Conservation (phyloP, 2,888 invertebrate genomes). For the Plebejus melissa region DNA sequence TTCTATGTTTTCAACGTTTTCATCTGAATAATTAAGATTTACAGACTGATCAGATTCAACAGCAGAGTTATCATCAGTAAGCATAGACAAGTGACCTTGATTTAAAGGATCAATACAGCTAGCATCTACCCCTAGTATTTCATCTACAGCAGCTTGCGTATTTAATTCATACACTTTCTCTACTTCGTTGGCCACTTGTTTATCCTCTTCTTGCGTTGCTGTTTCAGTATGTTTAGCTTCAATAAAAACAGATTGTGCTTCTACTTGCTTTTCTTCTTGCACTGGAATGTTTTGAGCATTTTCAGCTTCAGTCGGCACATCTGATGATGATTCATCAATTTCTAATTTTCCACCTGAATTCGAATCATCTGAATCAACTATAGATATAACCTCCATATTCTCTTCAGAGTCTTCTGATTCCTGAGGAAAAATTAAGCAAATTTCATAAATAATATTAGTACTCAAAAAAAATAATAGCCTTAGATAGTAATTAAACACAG, state of each 20-base stretch:
- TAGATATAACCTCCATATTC: slow-evolving; percentile 54
- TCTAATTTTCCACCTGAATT: slow-evolving; percentile 39
- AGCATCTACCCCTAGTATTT: slow-evolving; percentile 31
- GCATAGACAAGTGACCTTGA: slow-evolving; percentile 55
- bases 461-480: background rate
- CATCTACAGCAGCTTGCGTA: background rate
- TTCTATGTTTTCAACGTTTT: slow-evolving; percentile 38
- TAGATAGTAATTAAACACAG: background rate
- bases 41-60: slow-evolving; percentile 50
- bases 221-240: background rate
- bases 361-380: slow-evolving; percentile 50
- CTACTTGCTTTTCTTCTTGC: slow-evolving; percentile 8
- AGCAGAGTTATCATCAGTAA: slow-evolving; percentile 65
- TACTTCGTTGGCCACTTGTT: background rate
- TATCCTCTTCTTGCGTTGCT: background rate
- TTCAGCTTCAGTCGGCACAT: slow-evolving; percentile 12
- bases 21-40: slow-evolving; percentile 56
- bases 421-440: slow-evolving; percentile 39
- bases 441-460: background rate
- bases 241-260: slow-evolving; percentile 24
- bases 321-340: slow-evolving; percentile 41
- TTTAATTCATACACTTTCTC: slow-evolving; percentile 1
- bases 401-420: slow-evolving; percentile 39
- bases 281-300: background rate
- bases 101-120: slow-evolving; percentile 47